Base-by-base conservation (phyloP, 2,113 vertebrate genomes). In the Phalacrocorax carbo region DNA sequence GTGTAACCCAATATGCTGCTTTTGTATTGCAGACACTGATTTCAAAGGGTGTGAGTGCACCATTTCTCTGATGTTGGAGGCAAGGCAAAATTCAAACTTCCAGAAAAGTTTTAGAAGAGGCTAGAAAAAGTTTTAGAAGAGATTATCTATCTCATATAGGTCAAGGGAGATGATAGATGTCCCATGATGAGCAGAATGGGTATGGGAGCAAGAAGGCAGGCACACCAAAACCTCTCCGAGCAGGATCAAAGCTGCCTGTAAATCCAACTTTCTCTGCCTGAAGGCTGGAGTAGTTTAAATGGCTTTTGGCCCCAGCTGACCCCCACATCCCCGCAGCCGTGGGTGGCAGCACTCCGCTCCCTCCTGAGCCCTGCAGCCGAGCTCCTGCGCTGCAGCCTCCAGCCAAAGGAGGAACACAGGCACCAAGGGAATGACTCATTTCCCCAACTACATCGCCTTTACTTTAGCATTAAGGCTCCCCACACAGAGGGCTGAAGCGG, bases 71-170 rank as follows among this genome's bases (percentile, higher is more conserved):
- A 54, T 73, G 55, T 42, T n/a, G 82, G 29, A n/a, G 61, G 44
- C 30, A 89, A 96, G 90, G n/a, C 15, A 70, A 95, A 96, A 83
- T 13, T 42, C 77, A 83, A 86, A 61, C 65, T 52, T 80, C 18
- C 25, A 88, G 52, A 68, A 88, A 55, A 92, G 81, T 70, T 70
- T 58, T 80, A 60, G 22, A 94, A 44, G 15, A 44, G 44, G 16
- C 44, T 44, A 44, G 42, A 44, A 68, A 88, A 55, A 92, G 81
- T 70, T 70, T 55, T 80, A 60, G 22, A 94, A 46, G 44, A 46
- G 44, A 18, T 17, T 44, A 44, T 44, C 42, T 44, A 44, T 15
- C 42, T 44, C 11, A 4, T 36, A 55, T 23, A n/a, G n/a, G n/a
- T 18, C 20, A 65, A 40, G 34, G 11, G 9, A 58, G 49, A 57